A percentile compares a stretch with the other conserved stretches of the same genome.
Evolutionary conservation across 1,140 invertebrate species (phyloP).

Genomic region (Pseudomyrmex cubaensis): DNA sequence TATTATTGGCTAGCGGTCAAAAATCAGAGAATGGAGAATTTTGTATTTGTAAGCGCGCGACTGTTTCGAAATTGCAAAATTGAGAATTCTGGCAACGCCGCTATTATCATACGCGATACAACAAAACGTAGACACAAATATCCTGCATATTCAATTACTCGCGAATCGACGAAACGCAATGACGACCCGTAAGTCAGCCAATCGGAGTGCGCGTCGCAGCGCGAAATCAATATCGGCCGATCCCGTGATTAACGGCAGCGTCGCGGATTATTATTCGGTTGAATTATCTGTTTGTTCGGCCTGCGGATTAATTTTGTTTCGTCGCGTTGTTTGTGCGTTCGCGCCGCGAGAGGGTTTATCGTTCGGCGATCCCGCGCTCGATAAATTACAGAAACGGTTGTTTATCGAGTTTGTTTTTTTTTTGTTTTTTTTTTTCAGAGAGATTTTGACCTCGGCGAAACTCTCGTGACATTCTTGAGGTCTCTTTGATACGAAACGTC

Average conservation of each 20-base stretch:
- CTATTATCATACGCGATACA: neutral
- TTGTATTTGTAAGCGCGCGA: slow-evolving; percentile 65
- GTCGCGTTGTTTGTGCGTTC: neutral
- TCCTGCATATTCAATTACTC: slow-evolving; percentile 39
- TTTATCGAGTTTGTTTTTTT: neutral
- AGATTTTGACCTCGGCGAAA: neutral
- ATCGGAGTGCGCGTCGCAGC: slow-evolving; percentile 39
- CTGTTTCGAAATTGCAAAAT: slow-evolving; percentile 44
- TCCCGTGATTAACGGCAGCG: slow-evolving; percentile 63
- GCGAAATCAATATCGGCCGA: slow-evolving; percentile 64
- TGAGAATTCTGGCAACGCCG: neutral
- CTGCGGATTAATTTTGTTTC: slow-evolving; percentile 48
- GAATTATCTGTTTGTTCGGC: slow-evolving; percentile 59
- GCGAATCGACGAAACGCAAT: slow-evolving; percentile 36
- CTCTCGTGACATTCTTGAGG: neutral
- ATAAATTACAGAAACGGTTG: slow-evolving; percentile 24
- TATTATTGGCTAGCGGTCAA: slow-evolving; percentile 63
- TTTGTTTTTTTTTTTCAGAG: too few relatives aligned
- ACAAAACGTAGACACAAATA: too few relatives aligned
- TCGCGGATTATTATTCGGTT: slow-evolving; percentile 37
- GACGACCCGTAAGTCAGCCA: slow-evolving; percentile 62
- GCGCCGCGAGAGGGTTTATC: slow-evolving; percentile 34
- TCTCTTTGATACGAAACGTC: slow-evolving; percentile 21
- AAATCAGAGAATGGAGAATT: slow-evolving; percentile 69
- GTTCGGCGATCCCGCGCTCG: neutral